Evolutionary conservation across 2,888 invertebrate genomes (phyloP).

Genomic region (Ophonus ardosiacus): DNA sequence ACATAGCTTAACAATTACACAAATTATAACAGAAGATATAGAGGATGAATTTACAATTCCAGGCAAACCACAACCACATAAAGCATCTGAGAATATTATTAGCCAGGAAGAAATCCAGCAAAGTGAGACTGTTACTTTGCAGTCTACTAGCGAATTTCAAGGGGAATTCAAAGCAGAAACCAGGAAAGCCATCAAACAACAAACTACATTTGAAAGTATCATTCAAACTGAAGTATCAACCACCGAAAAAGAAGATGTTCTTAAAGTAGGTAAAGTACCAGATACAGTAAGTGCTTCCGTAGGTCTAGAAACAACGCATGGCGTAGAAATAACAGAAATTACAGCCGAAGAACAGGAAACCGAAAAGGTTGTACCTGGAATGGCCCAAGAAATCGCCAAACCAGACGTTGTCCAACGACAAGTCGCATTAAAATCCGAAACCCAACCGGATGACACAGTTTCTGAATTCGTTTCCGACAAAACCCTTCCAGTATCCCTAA

Average conservation of each 20-base stretch:
- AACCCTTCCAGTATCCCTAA: slow-evolving; percentile 69
- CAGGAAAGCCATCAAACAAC: slow-evolving; percentile 72
- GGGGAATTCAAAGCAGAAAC: slow-evolving; percentile 66
- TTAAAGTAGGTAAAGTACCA: slow-evolving; percentile 66
- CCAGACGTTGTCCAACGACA: slow-evolving; percentile 75
- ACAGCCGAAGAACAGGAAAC: slow-evolving; percentile 71
- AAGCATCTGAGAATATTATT: slow-evolving; percentile 68
- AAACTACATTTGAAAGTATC: slow-evolving; percentile 74
- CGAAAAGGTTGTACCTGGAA: slow-evolving; percentile 64
- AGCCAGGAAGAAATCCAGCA: slow-evolving; percentile 68
- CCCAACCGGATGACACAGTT: slow-evolving; percentile 69
- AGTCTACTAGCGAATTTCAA: slow-evolving; percentile 65
- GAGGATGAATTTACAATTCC: slow-evolving; percentile 70
- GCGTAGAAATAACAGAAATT: slow-evolving; percentile 73
- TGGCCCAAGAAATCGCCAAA: slow-evolving; percentile 75
- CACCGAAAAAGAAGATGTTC: slow-evolving; percentile 71
- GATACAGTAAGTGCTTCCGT: slow-evolving; percentile 58
- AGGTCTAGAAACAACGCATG: slow-evolving; percentile 68
- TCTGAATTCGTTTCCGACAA: slow-evolving; percentile 67
- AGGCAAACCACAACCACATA: slow-evolving; percentile 69
- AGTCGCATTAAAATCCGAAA: slow-evolving; percentile 75
- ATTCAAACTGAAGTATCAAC: slow-evolving; percentile 70
- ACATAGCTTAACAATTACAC: slow-evolving; percentile 77
- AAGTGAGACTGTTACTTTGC: slow-evolving; percentile 67
- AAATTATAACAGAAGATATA: slow-evolving; percentile 73